These are phyloP conservation scores for Coracias cyanogaster DNA, from an alignment of 2,797 vertebrate species.

Conservation along the genomic window DNA sequence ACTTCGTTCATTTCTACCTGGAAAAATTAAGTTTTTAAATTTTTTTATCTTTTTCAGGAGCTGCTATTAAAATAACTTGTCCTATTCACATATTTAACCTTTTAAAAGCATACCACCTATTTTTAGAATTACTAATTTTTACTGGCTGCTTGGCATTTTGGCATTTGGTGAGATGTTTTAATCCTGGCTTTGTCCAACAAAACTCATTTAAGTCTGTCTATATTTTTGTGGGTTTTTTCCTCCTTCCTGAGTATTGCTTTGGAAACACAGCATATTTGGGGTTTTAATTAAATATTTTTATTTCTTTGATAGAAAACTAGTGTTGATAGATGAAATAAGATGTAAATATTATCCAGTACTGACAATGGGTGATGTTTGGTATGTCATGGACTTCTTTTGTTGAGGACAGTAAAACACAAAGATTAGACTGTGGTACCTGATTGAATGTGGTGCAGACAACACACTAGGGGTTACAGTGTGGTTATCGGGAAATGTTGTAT, in stretches of 20 bases:
- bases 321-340: neutral
- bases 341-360: neutral
- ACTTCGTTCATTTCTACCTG: neutral
- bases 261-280: neutral
- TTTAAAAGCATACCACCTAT: neutral
- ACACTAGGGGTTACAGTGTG: neutral
- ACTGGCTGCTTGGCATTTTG: neutral
- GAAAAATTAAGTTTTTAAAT: neutral
- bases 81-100: neutral
- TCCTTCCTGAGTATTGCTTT: neutral
- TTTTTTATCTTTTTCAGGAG: neutral
- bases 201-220: neutral
- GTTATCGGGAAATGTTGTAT: neutral
- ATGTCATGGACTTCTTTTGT: neutral
- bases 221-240: neutral
- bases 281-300: too few relatives aligned
- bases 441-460: neutral
- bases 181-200: neutral
- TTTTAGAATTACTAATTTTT: neutral
- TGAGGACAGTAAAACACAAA: neutral
- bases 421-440: neutral
- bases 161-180: neutral
- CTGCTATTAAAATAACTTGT: neutral
- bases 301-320: neutral
- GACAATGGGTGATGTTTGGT: neutral